phyloP scores from a whole-genome alignment of 1,140 invertebrate genomes.

The Anadara kagoshimensis region DNA sequence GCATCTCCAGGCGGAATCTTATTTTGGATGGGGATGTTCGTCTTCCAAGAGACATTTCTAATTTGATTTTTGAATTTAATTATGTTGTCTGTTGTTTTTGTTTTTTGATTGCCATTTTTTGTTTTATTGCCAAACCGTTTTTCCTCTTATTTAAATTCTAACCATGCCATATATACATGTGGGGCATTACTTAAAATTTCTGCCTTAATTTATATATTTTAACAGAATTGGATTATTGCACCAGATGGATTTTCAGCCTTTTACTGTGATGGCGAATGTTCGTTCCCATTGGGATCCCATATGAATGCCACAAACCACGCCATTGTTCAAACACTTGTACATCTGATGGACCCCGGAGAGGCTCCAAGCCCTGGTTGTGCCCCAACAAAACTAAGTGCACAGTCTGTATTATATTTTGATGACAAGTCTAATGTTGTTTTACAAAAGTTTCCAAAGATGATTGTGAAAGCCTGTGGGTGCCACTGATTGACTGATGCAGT shows the following conservation, averaged over 20 bases:
- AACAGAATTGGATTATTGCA: constrained; percentile 79
- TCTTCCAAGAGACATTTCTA: no score
- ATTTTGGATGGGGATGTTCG: no score
- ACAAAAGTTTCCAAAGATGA: constrained; percentile 82
- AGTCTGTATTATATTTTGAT: constrained; percentile 81
- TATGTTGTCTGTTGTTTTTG: no score
- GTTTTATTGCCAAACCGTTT: no score
- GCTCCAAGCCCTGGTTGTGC: constrained; percentile 81
- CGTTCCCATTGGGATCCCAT: constrained; percentile 76
- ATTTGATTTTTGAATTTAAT: no score
- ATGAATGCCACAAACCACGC: constrained; percentile 83
- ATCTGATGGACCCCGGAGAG: constrained; percentile 78
- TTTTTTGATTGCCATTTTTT: no score
- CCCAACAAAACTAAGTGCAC: constrained; percentile 78
- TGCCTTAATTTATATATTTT: no score
- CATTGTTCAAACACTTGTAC: constrained; percentile 80
- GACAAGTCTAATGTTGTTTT: constrained; percentile 80
- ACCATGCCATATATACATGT: no score
- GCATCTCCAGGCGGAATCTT: no score
- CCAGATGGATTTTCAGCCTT: constrained; percentile 81
- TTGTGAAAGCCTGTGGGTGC: constrained; percentile 81
- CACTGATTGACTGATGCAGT: constrained; percentile 72
- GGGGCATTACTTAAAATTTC: no score
- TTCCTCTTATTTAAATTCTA: no score
- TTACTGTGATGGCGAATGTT: constrained; percentile 80